Conservation (phyloP, 1,140 invertebrate species). For the Drosophila auraria region DNA sequence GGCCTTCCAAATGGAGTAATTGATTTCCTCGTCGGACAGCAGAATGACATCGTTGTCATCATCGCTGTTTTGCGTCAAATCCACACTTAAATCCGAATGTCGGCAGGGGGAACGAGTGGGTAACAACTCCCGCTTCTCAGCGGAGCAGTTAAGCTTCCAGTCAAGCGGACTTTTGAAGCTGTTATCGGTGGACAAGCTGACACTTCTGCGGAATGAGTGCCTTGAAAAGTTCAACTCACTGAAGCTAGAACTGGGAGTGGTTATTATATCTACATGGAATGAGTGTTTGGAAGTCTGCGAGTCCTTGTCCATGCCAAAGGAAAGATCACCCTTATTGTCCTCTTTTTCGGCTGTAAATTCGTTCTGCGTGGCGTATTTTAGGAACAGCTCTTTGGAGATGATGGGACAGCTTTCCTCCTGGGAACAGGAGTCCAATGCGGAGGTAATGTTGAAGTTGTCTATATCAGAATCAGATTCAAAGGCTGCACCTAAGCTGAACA, state of each 20-base stretch:
- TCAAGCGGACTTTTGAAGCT: slow-evolving; percentile 57
- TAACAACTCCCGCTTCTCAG: slow-evolving; percentile 2
- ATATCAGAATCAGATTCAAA: slow-evolving; percentile 27
- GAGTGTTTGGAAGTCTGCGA: not conserved
- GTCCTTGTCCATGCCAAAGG: not conserved
- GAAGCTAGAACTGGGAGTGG: slow-evolving; percentile 20
- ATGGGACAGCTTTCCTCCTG: slow-evolving; percentile 23
- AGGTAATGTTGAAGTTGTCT: slow-evolving; percentile 16
- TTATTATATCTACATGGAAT: not conserved
- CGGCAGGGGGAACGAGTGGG: not conserved
- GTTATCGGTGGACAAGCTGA: slow-evolving; percentile 43
- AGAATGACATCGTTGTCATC: slow-evolving; percentile 54
- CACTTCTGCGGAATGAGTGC: slow-evolving; percentile 27
- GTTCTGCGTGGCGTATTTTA: slow-evolving; percentile 18
- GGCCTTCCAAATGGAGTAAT: slow-evolving; percentile 82
- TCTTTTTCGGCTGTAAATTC: not conserved
- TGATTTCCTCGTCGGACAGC: slow-evolving; percentile 82
- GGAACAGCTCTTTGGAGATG: slow-evolving; percentile 29
- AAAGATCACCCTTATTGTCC: not conserved
- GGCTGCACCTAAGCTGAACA: not conserved
- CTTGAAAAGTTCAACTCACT: slow-evolving; percentile 33
- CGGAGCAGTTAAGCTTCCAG: slow-evolving; percentile 21
- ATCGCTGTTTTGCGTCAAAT: slow-evolving; percentile 61
- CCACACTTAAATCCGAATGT: slow-evolving; percentile 54
- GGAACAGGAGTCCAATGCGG: not conserved